Evolutionary conservation across 2,113 vertebrate genomes (phyloP).

Genomic region (Naja naja): DNA sequence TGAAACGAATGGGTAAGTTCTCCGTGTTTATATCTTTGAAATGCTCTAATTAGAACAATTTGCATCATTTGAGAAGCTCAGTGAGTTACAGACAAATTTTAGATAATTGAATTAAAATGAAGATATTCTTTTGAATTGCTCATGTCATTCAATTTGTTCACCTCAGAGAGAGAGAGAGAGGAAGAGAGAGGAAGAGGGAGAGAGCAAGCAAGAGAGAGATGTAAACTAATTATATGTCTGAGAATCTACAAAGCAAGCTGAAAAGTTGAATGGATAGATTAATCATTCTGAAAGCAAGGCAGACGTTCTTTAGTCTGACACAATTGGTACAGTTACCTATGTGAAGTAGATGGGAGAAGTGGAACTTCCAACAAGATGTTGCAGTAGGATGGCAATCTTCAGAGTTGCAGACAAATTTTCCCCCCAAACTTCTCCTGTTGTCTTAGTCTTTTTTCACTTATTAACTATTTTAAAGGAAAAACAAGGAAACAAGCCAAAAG

Average conservation of each 20-base stretch:
- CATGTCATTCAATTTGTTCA: neutral
- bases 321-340: neutral
- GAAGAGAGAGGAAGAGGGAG: neutral
- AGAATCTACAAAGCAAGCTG: neutral
- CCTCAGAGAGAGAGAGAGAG: neutral
- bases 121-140: neutral
- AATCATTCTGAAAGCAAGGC: neutral
- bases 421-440: neutral
- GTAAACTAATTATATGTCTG: neutral
- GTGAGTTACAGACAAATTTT: conserved; percentile 7
- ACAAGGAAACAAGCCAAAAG: neutral
- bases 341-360: neutral
- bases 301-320: neutral
- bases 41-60: conserved; percentile 17
- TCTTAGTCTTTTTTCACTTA: neutral
- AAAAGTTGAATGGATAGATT: neutral
- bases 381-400: neutral
- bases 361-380: neutral
- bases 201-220: neutral
- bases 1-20: conserved; percentile 10
- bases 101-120: conserved; percentile 32
- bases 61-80: conserved; percentile 19
- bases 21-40: conserved; percentile 14
- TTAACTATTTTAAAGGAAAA: neutral
- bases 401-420: neutral